Conservation (phyloP, 2,113 vertebrate genomes). For the Chionodraco myersi region DNA sequence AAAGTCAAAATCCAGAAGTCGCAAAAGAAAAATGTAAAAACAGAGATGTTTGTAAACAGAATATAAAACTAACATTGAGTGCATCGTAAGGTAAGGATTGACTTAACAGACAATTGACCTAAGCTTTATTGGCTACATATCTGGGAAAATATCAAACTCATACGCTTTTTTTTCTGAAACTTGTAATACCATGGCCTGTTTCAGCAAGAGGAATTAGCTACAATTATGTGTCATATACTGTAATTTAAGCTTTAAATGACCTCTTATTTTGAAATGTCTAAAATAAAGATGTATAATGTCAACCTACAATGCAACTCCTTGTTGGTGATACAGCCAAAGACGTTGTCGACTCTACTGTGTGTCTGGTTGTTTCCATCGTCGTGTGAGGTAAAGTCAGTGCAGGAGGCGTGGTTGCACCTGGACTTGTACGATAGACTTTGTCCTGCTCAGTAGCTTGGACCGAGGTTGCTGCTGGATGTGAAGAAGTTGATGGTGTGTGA, state of each 20-base stretch:
- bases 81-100: background rate
- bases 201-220: background rate
- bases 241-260: background rate
- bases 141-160: background rate
- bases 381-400: background rate
- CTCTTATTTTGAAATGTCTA: background rate
- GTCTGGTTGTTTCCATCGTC: constrained; percentile 22
- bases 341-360: constrained; percentile 25
- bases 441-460: constrained; percentile 19
- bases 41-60: background rate
- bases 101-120: background rate
- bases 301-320: constrained; percentile 81
- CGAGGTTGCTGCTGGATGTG: background rate
- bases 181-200: background rate
- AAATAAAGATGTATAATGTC: background rate
- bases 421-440: constrained; percentile 24
- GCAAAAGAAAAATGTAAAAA: background rate
- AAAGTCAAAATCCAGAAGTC: background rate
- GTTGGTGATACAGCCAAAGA: constrained; percentile 50
- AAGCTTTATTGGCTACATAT: background rate
- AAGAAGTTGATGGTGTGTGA: constrained; percentile 9
- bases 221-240: background rate
- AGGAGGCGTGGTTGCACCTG: constrained; percentile 21
- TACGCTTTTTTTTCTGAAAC: background rate
- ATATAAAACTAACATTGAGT: background rate